phyloP scores from a whole-genome alignment of 2,888 invertebrate genomes.

The Eupithecia tripunctaria region DNA sequence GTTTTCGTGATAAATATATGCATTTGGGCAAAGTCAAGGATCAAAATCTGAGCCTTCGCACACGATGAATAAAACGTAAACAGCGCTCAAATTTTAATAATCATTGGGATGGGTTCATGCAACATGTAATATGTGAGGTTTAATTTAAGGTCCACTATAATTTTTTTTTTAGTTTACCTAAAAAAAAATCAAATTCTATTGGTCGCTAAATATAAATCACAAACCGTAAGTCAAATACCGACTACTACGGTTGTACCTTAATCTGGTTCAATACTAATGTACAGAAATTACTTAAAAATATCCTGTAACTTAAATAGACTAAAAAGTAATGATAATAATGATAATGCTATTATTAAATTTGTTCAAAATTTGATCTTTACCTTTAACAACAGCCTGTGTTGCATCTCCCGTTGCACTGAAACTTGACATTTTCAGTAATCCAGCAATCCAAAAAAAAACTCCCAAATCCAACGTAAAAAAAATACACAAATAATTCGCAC shows the following conservation, averaged over 20 bases:
- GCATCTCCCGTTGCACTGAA: constrained; percentile 65
- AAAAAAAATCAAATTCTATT: background rate
- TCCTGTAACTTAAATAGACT: background rate
- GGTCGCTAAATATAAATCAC: background rate
- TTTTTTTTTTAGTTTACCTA: background rate
- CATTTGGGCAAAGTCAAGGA: background rate
- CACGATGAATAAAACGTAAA: background rate
- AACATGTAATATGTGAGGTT: background rate
- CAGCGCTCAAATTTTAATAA: background rate
- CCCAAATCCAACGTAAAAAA: constrained; percentile 43
- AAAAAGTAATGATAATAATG: background rate
- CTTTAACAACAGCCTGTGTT: constrained; percentile 71
- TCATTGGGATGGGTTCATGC: background rate
- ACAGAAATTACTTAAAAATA: background rate
- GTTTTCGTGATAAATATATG: background rate
- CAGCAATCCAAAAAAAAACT: constrained; percentile 55
- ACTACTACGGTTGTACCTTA: too few species aligned
- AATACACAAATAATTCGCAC: background rate
- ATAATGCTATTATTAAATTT: background rate
- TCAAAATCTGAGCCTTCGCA: background rate
- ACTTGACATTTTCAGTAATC: constrained; percentile 70
- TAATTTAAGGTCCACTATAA: background rate
- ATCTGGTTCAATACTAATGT: background rate
- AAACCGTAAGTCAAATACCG: too few species aligned
- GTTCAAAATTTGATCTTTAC: constrained; percentile 49